These are phyloP conservation scores for Pristionchus exspectatus DNA, from an alignment of 2,888 invertebrate species.

Conservation along the genomic window DNA sequence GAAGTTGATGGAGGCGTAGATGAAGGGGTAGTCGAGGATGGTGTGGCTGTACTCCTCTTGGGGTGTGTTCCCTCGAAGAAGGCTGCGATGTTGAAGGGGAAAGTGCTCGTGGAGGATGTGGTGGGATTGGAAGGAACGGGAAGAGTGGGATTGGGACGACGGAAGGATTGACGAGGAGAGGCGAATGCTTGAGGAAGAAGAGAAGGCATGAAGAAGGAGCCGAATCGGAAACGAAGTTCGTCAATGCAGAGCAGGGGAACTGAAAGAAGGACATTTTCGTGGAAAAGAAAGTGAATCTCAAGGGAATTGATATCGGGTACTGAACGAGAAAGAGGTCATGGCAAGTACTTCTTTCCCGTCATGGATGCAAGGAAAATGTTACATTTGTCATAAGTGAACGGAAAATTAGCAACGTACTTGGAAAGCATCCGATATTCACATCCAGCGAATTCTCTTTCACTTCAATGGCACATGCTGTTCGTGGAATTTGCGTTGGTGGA, in stretches of 20 bases:
- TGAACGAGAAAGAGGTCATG: neutral
- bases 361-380: neutral
- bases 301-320: neutral
- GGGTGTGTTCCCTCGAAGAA: conserved; percentile 54
- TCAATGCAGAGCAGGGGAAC: conserved; percentile 67
- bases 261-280: conserved; percentile 51
- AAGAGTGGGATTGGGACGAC: conserved; percentile 17
- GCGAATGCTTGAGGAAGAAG: conserved; percentile 51
- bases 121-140: conserved; percentile 45
- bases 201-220: conserved; percentile 62
- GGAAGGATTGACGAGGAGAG: conserved; percentile 46
- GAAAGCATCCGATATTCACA: conserved; percentile 64
- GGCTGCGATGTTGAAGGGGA: conserved; percentile 24
- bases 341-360: too few species aligned
- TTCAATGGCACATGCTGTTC: conserved; percentile 74
- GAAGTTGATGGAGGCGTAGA: conserved; percentile 21
- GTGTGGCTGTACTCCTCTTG: neutral
- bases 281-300: neutral
- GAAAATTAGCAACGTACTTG: conserved; percentile 56
- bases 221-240: conserved; percentile 67
- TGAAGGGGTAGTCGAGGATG: conserved; percentile 35
- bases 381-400: too few species aligned
- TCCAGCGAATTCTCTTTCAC: conserved; percentile 65
- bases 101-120: conserved; percentile 1
- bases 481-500: conserved; percentile 58